A percentile compares a stretch with the other conserved stretches of the same genome.
Conservation (phyloP, 2,888 invertebrate genomes). For the Noctua comes region DNA sequence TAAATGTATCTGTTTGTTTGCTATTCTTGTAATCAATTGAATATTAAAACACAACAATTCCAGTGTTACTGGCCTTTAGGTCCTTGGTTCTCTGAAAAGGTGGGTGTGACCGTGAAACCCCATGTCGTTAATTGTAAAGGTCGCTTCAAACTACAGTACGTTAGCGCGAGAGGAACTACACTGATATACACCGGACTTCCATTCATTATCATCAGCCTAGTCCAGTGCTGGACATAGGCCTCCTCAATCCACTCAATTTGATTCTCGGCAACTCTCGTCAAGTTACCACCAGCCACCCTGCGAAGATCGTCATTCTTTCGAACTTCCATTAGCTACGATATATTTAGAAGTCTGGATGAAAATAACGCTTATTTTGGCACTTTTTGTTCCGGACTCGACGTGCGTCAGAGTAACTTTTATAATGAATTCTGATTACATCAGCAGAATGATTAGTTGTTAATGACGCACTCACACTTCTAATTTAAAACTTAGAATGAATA, state of each 20-base stretch:
- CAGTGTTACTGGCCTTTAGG: constrained; percentile 23
- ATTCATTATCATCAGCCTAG: no score
- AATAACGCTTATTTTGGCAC: constrained; percentile 5
- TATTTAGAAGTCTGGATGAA: constrained; percentile 19
- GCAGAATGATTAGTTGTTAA: not conserved
- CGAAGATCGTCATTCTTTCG: no score
- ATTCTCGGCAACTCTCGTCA: no score
- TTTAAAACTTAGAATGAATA: not conserved
- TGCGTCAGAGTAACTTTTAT: constrained; percentile 15
- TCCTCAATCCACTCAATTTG: no score
- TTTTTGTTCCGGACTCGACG: not conserved
- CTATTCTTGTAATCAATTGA: constrained; percentile 33
- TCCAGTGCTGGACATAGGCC: no score
- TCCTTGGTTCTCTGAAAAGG: constrained; percentile 54
- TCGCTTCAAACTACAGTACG: constrained; percentile 31
- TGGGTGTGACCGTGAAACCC: constrained; percentile 60
- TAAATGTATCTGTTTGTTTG: constrained; percentile 5
- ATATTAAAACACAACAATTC: constrained; percentile 27
- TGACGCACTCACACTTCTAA: constrained; percentile 5
- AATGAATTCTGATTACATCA: constrained; percentile 13
- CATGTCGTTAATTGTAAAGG: constrained; percentile 73
- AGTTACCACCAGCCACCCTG: no score
- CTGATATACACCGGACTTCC: not conserved
- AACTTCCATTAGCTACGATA: constrained; percentile 21
- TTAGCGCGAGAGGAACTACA: constrained; percentile 13